These are phyloP conservation scores for Ophioninae sp. DNA, from an alignment of 2,888 invertebrate species.

Conservation along the genomic window DNA sequence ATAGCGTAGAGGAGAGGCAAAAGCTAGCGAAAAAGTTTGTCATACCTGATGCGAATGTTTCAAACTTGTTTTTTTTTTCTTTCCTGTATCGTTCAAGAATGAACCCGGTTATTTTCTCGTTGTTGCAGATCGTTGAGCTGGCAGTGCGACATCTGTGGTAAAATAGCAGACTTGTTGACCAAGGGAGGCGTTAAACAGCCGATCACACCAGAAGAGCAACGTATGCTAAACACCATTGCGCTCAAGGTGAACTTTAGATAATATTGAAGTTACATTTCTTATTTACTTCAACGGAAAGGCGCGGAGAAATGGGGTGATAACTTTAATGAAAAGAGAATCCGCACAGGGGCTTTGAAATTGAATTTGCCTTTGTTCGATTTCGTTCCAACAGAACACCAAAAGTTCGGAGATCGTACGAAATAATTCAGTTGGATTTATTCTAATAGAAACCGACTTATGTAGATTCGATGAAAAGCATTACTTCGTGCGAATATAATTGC, in stretches of 20 bases:
- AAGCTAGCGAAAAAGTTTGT: conserved; percentile 89
- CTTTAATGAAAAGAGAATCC: conserved; percentile 5
- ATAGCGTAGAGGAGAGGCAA: conserved; percentile 91
- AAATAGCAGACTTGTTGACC: conserved; percentile 82
- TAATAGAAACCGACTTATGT: too few relatives aligned
- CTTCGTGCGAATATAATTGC: not conserved
- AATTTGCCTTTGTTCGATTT: too few relatives aligned
- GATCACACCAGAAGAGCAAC: conserved; percentile 83
- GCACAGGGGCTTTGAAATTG: too few relatives aligned
- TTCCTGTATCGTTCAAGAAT: not conserved
- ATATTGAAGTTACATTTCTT: not conserved
- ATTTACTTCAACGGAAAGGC: too few relatives aligned
- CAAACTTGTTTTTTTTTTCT: not conserved
- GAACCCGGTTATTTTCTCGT: not conserved
- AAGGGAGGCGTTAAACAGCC: conserved; percentile 78
- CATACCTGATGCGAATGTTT: conserved; percentile 69
- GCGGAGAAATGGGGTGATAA: not conserved
- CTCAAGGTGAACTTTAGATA: conserved; percentile 79
- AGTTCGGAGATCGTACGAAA: too few relatives aligned
- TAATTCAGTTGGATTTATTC: too few relatives aligned
- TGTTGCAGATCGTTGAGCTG: conserved; percentile 83
- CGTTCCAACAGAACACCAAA: too few relatives aligned
- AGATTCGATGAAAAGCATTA: not conserved
- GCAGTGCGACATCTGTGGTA: conserved; percentile 86
- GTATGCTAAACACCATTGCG: conserved; percentile 82